Base-by-base conservation (phyloP, 2,113 vertebrate genomes). In the Prunella fulvescens region DNA sequence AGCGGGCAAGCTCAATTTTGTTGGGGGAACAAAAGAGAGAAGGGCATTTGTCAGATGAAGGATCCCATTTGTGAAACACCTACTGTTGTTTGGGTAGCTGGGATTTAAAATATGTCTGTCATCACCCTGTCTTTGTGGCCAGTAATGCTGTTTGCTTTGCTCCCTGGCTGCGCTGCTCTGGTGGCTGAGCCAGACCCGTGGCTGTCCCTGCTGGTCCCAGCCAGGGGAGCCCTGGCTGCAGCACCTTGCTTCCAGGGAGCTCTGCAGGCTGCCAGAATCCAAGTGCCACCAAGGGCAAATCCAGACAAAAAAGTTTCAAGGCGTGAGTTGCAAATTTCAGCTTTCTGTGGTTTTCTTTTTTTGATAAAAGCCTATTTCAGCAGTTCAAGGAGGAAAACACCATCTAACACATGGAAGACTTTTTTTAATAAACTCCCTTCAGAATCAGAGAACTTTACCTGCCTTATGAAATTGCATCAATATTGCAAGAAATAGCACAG, bases 11-110 rank as follows among this genome's bases (percentile, higher is more conserved):
- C 67, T 88, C 76, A 0, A 1, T 70, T 92, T 62, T 62, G 8
- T 42, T 19, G 39, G 39, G 54, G 70, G 45, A 82, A 82, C 78
- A 93, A 92, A 95, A 65, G 54, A 73, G 39, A 91, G 42, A 31
- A 56, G 62, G 44, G 58, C 0, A 0, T 88, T 96, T 92, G 81
- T 92, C 85, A 93, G 66, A 67, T 0, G 0, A 14, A 58, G 54
- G 81, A 90, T 88, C 82, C 67, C 44, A 53, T 92, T 31, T 71
- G 71, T 91, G 90, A 71, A 88, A 78, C 92, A 88, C 70, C 78
- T 90, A 48, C 88, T 62, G 86, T 16, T 80, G 80, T 93, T 82
- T 91, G 53, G 26, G 73, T 72, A 44, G 61, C 77, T 71, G 79
- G 82, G 85, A 35, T 95, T 90, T 92, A 53, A 86, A 81, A 45